Base-by-base conservation (phyloP, 2,113 vertebrate genomes). In the Aldabrachelys gigantea region DNA sequence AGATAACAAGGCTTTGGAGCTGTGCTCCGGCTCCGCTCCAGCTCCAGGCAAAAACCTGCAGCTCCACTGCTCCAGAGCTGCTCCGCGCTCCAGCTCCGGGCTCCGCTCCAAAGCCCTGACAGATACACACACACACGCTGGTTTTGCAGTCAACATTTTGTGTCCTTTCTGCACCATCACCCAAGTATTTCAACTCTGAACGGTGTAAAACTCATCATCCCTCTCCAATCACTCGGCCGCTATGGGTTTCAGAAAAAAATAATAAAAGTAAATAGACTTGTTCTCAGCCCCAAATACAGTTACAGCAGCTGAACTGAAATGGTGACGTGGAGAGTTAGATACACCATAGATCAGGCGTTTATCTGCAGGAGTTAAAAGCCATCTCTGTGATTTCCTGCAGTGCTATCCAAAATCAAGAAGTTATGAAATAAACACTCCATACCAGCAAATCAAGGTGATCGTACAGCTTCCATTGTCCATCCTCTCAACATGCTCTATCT, bases 171-270 rank as follows among this genome's bases (percentile, higher is more conserved):
- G 1, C 41, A 62, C 8, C 25, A 1, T n/a, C 85, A 90, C 89
- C 94, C 84, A 9, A 1, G 76, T 31, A 47, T 82, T 56, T 5
- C 2, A 53, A 22, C 41, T 78, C 53, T 9, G 38, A 41, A 24
- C 2, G 21, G 21, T 25, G 72, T 10, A 41, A 76, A 94, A 95
- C 95, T 97, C 91, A 95, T 91, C 92, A 29, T 94, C 86, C 96
- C 94, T 91, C 95, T 96, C 52, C 80, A 38, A n/a, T 93, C 10
- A 2, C 95, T 96, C 85, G 92, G 95, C 94, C 92, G 91, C 87
- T 95, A 94, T 35, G 52, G 29, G 85, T 12, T 31, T 44, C 94
- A 94, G 95, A 89, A 72, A 95, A 91, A 94, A 94, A 96, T 87
- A 96, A 87, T 81, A 95, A 57, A 96, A 86, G 80, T 76, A 17